A percentile compares a stretch with the other conserved stretches of the same genome.
Evolutionary conservation across 2,113 vertebrate species (phyloP).

Genomic region (Puntigrus tetrazona): DNA sequence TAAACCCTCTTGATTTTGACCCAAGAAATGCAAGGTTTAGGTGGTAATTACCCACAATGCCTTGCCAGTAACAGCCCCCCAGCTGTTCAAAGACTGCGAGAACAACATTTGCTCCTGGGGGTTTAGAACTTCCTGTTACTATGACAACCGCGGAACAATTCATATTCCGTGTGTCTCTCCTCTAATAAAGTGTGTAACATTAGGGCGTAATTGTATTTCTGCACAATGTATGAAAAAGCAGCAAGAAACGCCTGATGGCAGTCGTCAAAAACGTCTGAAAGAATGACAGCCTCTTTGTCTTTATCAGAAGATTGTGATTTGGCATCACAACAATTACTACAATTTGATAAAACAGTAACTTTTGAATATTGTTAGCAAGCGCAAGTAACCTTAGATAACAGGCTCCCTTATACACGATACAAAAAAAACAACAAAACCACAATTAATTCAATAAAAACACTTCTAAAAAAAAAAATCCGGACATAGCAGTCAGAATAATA

Average conservation of each 20-base stretch:
- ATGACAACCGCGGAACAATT: constrained; percentile 79
- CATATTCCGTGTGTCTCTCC: constrained; percentile 70
- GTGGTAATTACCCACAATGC: constrained; percentile 76
- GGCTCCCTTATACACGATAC: background rate
- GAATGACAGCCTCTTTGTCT: background rate
- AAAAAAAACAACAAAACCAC: background rate
- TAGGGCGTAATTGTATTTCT: constrained; percentile 73
- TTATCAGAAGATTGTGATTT: background rate
- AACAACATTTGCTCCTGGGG: constrained; percentile 79
- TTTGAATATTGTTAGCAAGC: background rate
- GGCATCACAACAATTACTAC: background rate
- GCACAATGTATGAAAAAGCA: constrained; percentile 64
- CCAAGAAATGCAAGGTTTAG: constrained; percentile 64
- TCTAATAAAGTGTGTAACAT: constrained; percentile 77
- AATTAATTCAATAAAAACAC: background rate
- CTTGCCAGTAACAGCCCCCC: constrained; percentile 73
- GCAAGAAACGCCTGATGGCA: constrained; percentile 55
- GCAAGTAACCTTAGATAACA: background rate
- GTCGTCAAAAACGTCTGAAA: constrained; percentile 9
- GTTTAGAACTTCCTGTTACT: constrained; percentile 77
- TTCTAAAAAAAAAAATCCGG: background rate
- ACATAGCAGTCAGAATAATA: too few species aligned
- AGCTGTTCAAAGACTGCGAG: constrained; percentile 78
- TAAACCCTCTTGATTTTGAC: constrained; percentile 53
- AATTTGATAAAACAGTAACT: background rate